Evolutionary conservation across 2,113 vertebrate species (phyloP).

Genomic region (Corythoichthys haematopterus): DNA sequence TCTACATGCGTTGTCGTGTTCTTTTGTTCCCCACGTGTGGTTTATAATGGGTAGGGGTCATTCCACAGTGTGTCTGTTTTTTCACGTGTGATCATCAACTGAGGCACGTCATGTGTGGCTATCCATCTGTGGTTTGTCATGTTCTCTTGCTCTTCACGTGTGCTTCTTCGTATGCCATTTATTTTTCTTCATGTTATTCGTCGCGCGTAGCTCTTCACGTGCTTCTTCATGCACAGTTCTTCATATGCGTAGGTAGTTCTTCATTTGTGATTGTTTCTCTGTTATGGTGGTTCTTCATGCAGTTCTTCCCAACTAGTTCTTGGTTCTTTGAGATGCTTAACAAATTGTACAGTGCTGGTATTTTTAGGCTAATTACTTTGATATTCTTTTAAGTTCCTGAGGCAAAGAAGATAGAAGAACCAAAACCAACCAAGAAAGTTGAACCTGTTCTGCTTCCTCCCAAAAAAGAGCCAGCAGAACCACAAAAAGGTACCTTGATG

Average conservation of each 20-base stretch:
- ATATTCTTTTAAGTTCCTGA: slow-evolving; percentile 80
- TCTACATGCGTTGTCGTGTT: background rate
- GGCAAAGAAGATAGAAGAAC: slow-evolving; percentile 71
- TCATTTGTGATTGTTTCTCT: background rate
- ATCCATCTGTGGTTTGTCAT: background rate
- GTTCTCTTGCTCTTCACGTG: too few species aligned
- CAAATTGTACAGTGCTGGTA: slow-evolving; percentile 1
- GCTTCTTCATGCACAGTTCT: slow-evolving; percentile 32
- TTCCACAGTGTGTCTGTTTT: too few species aligned
- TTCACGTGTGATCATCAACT: too few species aligned
- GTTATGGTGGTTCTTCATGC: background rate
- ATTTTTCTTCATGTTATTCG: background rate
- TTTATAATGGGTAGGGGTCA: too few species aligned
- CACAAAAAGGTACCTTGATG: slow-evolving; percentile 58
- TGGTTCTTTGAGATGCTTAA: background rate
- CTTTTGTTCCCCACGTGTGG: background rate
- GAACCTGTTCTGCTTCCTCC: slow-evolving; percentile 54
- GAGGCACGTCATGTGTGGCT: too few species aligned
- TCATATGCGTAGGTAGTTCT: slow-evolving; percentile 47
- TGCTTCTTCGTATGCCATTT: background rate
- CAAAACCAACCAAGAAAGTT: slow-evolving; percentile 70
- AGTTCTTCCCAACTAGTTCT: slow-evolving; percentile 60
- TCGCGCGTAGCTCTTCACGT: background rate
- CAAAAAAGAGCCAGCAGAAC: slow-evolving; percentile 32
- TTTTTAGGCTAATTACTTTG: slow-evolving; percentile 17